These are phyloP conservation scores for Ia io DNA, from an alignment of 2,113 vertebrate species.

Conservation along the genomic window DNA sequence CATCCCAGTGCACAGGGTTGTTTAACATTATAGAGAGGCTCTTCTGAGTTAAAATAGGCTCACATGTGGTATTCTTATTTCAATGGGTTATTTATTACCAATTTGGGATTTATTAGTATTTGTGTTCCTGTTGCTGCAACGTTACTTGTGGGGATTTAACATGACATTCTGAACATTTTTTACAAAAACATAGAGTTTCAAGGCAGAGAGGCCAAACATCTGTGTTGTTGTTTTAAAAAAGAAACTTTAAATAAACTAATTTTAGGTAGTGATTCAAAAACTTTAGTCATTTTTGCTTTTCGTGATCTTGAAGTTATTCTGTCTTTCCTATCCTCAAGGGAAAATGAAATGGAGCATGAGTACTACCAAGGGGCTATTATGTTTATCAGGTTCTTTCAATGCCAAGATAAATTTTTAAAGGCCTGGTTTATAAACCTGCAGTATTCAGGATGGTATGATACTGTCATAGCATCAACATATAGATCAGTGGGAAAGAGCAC, in stretches of 20 bases:
- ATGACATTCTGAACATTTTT: slow-evolving; percentile 83
- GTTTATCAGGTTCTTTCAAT: slow-evolving; percentile 57
- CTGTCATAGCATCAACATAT: not conserved
- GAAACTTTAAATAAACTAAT: slow-evolving; percentile 65
- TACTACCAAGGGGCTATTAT: slow-evolving; percentile 44
- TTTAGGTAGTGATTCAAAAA: slow-evolving; percentile 63
- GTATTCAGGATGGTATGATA: not conserved
- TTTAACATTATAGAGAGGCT: not conserved
- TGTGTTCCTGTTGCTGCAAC: slow-evolving; percentile 69
- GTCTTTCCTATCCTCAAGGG: slow-evolving; percentile 48
- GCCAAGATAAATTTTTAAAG: slow-evolving; percentile 43
- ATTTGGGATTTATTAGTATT: slow-evolving; percentile 63
- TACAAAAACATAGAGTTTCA: slow-evolving; percentile 66
- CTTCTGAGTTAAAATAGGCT: slow-evolving; percentile 39
- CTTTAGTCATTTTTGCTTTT: slow-evolving; percentile 56
- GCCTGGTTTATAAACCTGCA: not conserved
- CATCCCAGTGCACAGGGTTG: not conserved
- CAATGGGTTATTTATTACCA: slow-evolving; percentile 71
- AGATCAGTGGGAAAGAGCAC: not conserved
- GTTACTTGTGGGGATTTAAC: slow-evolving; percentile 78
- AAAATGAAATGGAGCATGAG: slow-evolving; percentile 52
- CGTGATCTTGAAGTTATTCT: slow-evolving; percentile 45
- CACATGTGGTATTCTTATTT: slow-evolving; percentile 78
- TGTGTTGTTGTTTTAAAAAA: slow-evolving; percentile 69
- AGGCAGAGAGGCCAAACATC: slow-evolving; percentile 76